Evolutionary conservation across 1,140 invertebrate species (phyloP).

Genomic region (Solenopsis fugax): DNA sequence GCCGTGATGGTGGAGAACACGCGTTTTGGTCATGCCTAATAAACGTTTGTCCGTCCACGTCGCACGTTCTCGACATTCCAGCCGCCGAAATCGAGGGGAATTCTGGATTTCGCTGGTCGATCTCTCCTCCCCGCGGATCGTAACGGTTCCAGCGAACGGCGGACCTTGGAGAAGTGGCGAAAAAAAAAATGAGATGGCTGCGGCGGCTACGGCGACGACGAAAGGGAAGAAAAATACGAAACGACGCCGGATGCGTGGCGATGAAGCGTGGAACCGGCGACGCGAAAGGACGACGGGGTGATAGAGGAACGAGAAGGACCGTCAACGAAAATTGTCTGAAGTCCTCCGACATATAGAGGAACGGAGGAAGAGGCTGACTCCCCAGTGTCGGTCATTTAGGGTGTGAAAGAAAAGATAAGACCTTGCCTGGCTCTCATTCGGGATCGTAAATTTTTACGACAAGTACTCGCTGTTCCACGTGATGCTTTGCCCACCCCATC

Average conservation of each 20-base stretch:
- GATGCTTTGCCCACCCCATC: slow-evolving; percentile 42
- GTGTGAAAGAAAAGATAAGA: slow-evolving; percentile 77
- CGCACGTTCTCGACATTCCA: slow-evolving; percentile 63
- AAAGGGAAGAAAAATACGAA: slow-evolving; percentile 16
- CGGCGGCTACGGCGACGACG: background rate
- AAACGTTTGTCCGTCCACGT: slow-evolving; percentile 65
- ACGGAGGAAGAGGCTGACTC: slow-evolving; percentile 54
- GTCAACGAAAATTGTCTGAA: slow-evolving; percentile 57
- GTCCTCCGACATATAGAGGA: slow-evolving; percentile 33
- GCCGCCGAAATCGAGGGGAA: slow-evolving; percentile 49
- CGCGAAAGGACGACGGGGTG: slow-evolving; percentile 17
- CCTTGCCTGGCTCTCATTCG: slow-evolving; percentile 25
- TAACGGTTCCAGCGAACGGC: slow-evolving; percentile 47
- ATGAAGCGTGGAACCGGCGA: slow-evolving; percentile 32
- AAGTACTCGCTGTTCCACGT: slow-evolving; percentile 69
- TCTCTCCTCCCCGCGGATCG: slow-evolving; percentile 34
- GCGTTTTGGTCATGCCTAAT: slow-evolving; percentile 67
- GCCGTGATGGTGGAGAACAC: background rate
- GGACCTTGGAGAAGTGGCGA: slow-evolving; percentile 1
- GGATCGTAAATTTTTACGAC: slow-evolving; percentile 76
- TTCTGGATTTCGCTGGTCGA: slow-evolving; percentile 53
- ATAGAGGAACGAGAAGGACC: background rate
- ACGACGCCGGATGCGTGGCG: slow-evolving; percentile 45
- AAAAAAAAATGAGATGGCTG: slow-evolving; percentile 21
- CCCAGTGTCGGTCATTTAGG: slow-evolving; percentile 73